Evolutionary conservation across 1,140 invertebrate species (phyloP).

Genomic region (Tetragnatha versicolor): DNA sequence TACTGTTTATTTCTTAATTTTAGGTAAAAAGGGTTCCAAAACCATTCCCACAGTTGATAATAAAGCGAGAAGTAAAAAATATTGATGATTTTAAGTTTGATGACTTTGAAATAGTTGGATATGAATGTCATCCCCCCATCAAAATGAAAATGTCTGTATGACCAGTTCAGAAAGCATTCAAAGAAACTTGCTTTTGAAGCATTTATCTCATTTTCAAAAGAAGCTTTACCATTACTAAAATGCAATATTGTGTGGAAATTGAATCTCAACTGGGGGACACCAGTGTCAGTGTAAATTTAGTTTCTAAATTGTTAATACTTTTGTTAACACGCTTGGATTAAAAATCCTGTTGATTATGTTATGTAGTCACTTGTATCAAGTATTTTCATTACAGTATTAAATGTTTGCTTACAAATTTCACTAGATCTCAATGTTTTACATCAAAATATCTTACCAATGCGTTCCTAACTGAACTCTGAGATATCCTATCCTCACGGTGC

Average conservation of each 20-base stretch:
- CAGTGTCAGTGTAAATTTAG: neutral
- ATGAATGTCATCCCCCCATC: slow-evolving; percentile 90
- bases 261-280: too few relatives aligned
- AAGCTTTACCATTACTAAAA: too few relatives aligned
- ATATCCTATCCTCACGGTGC: neutral
- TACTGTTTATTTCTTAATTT: slow-evolving; percentile 23
- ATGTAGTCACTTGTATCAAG: neutral
- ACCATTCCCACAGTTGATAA: slow-evolving; percentile 83
- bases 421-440: neutral
- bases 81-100: slow-evolving; percentile 91
- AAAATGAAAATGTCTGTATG: slow-evolving; percentile 97
- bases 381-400: neutral
- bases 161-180: too few relatives aligned
- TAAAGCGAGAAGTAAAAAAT: slow-evolving; percentile 74
- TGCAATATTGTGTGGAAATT: too few relatives aligned
- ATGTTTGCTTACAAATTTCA: neutral
- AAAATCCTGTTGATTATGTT: neutral
- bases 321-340: neutral
- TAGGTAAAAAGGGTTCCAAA: slow-evolving; percentile 78
- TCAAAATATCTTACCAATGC: neutral
- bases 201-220: too few relatives aligned
- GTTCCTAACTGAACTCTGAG: neutral
- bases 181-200: too few relatives aligned
- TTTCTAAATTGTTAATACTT: neutral
- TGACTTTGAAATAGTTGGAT: slow-evolving; percentile 87